Conservation (phyloP, 1,140 invertebrate genomes). For the Drosophila repleta region DNA sequence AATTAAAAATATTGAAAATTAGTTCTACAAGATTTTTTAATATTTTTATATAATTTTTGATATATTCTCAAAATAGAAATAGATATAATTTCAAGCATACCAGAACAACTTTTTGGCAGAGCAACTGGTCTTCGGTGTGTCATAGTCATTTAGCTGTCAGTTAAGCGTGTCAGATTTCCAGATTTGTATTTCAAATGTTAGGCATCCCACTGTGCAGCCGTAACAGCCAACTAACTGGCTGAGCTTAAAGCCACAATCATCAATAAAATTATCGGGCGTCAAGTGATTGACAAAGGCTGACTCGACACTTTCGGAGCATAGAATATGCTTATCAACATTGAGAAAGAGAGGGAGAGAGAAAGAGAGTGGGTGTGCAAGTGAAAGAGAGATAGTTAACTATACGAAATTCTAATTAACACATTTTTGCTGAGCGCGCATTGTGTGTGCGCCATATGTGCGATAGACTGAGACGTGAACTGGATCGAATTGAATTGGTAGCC, state of each 20-base stretch:
- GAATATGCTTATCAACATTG: conserved; percentile 7
- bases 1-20: too few species aligned
- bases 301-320: conserved; percentile 22
- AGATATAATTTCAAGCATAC: too few species aligned
- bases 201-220: conserved; percentile 41
- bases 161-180: neutral
- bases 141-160: too few species aligned
- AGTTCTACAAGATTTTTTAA: too few species aligned
- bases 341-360: neutral
- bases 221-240: conserved; percentile 41
- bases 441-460: conserved; percentile 50
- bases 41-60: too few species aligned
- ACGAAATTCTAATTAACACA: conserved; percentile 71
- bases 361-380: too few species aligned
- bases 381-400: conserved; percentile 28
- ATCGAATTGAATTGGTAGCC: conserved; percentile 33
- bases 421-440: conserved; percentile 45
- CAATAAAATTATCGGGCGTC: conserved; percentile 28
- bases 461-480: conserved; percentile 42
- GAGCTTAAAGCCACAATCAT: conserved; percentile 29
- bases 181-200: conserved; percentile 23
- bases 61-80: neutral
- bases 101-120: neutral
- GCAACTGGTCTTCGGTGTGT: conserved; percentile 1
- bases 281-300: conserved; percentile 50